These are phyloP conservation scores for Chaetorhynchus papuensis DNA, from an alignment of 2,113 vertebrate species.

Conservation along the genomic window DNA sequence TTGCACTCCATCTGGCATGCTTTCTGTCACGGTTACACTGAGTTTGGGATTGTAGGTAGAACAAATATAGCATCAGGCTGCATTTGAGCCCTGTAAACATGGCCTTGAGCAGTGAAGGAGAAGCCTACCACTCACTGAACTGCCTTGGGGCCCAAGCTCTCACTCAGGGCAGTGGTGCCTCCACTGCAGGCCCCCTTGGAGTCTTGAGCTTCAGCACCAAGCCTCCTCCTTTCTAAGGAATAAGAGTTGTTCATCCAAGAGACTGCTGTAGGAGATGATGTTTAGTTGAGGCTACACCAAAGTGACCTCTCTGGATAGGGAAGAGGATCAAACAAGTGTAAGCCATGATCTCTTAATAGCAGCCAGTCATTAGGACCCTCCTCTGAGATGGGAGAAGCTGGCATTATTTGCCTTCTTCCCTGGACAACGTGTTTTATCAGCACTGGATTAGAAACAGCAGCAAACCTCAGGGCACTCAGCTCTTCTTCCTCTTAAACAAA, in stretches of 20 bases:
- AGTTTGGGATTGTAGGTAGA: not conserved
- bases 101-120: not conserved
- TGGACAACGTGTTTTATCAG: not conserved
- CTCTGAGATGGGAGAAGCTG: not conserved
- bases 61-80: not conserved
- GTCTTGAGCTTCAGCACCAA: not conserved
- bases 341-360: not conserved
- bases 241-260: not conserved
- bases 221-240: not conserved
- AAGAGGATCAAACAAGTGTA: not conserved
- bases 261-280: not conserved
- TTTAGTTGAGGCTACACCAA: not conserved
- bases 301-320: not conserved
- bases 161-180: not conserved
- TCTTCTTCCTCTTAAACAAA: not conserved
- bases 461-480: not conserved
- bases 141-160: not conserved
- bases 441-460: not conserved
- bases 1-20: fast-evolving
- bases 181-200: fast-evolving
- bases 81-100: not conserved
- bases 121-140: not conserved
- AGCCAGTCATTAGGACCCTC: not conserved
- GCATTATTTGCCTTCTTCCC: not conserved
- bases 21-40: not conserved